phyloP scores from a whole-genome alignment of 2,888 invertebrate species.

The Arrhopalites spinosus region DNA sequence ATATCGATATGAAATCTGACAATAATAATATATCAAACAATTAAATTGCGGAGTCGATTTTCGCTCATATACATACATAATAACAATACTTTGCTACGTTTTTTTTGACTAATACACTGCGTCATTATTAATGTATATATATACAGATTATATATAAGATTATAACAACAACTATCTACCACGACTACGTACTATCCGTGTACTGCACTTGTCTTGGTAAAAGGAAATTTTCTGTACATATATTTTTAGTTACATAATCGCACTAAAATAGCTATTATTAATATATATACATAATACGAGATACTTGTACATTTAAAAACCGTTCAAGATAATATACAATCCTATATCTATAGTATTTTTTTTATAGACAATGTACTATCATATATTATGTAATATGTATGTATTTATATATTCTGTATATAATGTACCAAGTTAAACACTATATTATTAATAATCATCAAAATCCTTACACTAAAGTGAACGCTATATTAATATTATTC shows the following conservation, averaged over 20 bases:
- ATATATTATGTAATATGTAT: background rate
- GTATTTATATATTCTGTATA: background rate
- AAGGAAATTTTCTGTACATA: background rate
- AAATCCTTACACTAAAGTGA: too few relatives aligned
- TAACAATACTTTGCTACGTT: too few relatives aligned
- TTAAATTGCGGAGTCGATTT: too few relatives aligned
- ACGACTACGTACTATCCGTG: constrained; percentile 4
- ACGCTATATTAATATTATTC: background rate
- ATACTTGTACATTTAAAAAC: background rate
- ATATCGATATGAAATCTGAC: too few relatives aligned
- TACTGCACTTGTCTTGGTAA: background rate
- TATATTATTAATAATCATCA: too few relatives aligned
- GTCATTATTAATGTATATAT: too few relatives aligned
- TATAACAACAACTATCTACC: background rate
- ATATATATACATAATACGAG: background rate
- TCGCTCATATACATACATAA: too few relatives aligned
- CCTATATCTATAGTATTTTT: background rate
- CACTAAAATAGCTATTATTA: constrained; percentile 3
- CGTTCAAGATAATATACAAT: background rate
- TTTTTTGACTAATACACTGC: too few relatives aligned
- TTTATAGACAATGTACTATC: too few relatives aligned
- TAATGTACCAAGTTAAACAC: background rate
- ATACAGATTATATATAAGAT: too few relatives aligned
- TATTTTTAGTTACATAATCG: background rate
- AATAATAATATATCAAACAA: too few relatives aligned